Conservation (phyloP, 1,140 invertebrate species). For the Panagrolaimus sp. region DNA sequence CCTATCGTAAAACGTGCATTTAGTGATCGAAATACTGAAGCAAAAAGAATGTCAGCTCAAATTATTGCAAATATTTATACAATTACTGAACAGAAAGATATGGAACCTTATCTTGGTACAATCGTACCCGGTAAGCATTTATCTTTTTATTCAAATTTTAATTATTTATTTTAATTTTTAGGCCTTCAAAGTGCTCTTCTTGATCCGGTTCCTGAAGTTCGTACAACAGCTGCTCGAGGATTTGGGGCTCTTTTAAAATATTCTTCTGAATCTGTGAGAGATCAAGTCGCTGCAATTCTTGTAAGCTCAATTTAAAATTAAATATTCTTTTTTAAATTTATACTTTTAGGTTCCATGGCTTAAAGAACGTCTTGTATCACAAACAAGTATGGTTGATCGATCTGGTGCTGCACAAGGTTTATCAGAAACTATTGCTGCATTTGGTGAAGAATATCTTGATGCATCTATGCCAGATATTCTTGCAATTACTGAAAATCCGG, state of each 20-base stretch:
- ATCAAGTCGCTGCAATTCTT: conserved; percentile 33
- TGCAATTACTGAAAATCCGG: conserved; percentile 73
- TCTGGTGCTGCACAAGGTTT: conserved; percentile 92
- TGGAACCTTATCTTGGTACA: conserved; percentile 87
- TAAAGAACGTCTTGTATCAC: conserved; percentile 94
- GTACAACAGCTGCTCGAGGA: conserved; percentile 83
- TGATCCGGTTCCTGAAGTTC: conserved; percentile 92
- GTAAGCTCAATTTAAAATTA: neutral
- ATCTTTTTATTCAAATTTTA: too few relatives aligned
- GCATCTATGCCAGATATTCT: conserved; percentile 98
- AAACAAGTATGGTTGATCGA: conserved; percentile 84
- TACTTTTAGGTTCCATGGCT: conserved; percentile 93
- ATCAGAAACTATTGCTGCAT: conserved; percentile 79
- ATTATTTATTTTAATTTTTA: too few relatives aligned
- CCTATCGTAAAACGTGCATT: conserved; percentile 94
- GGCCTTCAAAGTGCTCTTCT: conserved; percentile 82
- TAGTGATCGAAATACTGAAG: conserved; percentile 91
- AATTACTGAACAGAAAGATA: conserved; percentile 93
- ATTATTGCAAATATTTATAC: conserved; percentile 99
- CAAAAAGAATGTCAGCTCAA: conserved; percentile 91
- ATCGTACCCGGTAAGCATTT: conserved; percentile 86
- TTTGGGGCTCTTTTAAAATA: conserved; percentile 93
- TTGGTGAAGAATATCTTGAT: conserved; percentile 87
- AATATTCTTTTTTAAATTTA: conserved; percentile 68
- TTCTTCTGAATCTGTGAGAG: conserved; percentile 67